phyloP scores from a whole-genome alignment of 2,797 vertebrate species.

The Premnoplex brunnescens region DNA sequence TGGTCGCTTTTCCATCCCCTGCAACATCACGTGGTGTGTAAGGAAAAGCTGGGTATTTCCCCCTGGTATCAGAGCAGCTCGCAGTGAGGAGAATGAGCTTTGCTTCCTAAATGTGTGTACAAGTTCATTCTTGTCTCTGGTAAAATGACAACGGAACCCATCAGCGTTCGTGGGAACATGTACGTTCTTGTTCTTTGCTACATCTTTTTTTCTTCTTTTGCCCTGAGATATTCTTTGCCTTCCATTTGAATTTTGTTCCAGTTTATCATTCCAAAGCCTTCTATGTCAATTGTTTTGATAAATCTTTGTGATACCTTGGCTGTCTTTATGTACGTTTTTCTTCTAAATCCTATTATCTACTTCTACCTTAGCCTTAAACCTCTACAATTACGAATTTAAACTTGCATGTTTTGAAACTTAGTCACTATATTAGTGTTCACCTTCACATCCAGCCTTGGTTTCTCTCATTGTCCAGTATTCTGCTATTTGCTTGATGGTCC shows the following conservation, averaged over 20 bases:
- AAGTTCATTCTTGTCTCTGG: not conserved
- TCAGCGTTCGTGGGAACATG: not conserved
- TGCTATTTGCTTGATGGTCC: not conserved
- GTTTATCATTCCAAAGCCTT: not conserved
- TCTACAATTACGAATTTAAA: not conserved
- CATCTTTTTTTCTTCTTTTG: not conserved
- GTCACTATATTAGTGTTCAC: not conserved
- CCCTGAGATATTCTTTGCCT: not conserved
- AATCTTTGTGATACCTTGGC: not conserved
- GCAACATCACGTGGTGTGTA: not conserved
- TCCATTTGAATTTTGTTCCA: not conserved
- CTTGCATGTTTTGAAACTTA: not conserved
- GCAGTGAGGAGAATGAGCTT: not conserved
- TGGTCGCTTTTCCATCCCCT: not conserved
- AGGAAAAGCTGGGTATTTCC: not conserved
- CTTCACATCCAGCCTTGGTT: not conserved
- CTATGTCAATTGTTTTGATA: accelerated
- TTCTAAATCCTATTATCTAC: not conserved
- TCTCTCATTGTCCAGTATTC: not conserved
- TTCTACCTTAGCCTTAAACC: not conserved
- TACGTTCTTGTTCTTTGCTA: not conserved
- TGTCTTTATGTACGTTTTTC: not conserved
- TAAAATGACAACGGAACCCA: not conserved
- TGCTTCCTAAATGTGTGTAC: not conserved
- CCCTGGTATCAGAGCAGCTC: not conserved